phyloP scores from a whole-genome alignment of 2,113 vertebrate species.

The Haemorhous mexicanus region DNA sequence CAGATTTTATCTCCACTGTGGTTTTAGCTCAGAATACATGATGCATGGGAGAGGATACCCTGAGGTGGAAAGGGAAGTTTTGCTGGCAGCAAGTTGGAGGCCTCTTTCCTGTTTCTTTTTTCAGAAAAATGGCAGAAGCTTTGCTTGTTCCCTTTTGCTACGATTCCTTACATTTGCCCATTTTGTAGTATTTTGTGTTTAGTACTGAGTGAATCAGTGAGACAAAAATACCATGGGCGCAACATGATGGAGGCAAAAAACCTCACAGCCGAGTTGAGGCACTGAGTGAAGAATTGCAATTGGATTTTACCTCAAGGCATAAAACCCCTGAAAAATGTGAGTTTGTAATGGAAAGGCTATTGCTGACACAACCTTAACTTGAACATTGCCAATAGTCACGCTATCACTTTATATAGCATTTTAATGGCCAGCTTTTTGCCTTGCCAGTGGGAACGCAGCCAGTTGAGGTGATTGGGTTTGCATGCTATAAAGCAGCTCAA shows the following conservation, averaged over 20 bases:
- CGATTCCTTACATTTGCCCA: neutral
- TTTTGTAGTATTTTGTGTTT: constrained; percentile 17
- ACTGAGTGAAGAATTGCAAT: constrained; percentile 1
- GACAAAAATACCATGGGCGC: neutral
- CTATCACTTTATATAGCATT: constrained; percentile 51
- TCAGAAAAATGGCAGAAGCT: neutral
- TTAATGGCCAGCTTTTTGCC: constrained; percentile 26
- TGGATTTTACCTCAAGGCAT: constrained; percentile 45
- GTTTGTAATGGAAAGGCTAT: constrained; percentile 36
- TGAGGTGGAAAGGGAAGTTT: constrained; percentile 25
- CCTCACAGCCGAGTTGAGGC: neutral
- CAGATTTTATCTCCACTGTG: neutral
- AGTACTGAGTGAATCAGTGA: neutral
- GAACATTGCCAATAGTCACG: constrained; percentile 7
- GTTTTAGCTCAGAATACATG: neutral
- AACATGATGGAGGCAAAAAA: constrained; percentile 32
- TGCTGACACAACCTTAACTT: constrained; percentile 59
- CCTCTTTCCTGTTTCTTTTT: neutral
- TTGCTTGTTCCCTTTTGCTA: neutral
- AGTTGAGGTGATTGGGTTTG: constrained; percentile 39
- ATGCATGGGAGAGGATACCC: neutral
- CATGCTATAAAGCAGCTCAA: constrained; percentile 24
- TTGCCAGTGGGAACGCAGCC: constrained; percentile 31
- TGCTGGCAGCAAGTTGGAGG: neutral
- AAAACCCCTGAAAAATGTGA: constrained; percentile 31